These are phyloP conservation scores for Mallateleia sp. DNA, from an alignment of 2,888 invertebrate species.

Conservation along the genomic window DNA sequence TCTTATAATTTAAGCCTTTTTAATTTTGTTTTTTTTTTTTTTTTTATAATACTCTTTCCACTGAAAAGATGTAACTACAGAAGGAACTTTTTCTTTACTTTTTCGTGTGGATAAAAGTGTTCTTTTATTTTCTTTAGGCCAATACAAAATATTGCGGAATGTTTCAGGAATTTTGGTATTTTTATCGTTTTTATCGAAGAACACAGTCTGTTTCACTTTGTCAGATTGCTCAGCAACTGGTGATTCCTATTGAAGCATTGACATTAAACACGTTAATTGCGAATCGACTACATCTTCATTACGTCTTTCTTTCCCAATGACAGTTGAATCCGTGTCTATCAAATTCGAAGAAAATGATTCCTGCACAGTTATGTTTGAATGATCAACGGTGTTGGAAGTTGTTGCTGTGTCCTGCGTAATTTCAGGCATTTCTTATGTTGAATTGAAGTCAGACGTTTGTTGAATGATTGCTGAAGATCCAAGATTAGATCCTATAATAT, in stretches of 20 bases:
- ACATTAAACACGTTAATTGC: not conserved
- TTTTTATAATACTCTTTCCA: too few relatives aligned
- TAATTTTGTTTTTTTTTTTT: too few relatives aligned
- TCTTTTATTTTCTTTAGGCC: conserved; percentile 24
- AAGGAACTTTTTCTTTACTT: conserved; percentile 23
- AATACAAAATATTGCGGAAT: conserved; percentile 13
- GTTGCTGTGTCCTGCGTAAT: conserved; percentile 6
- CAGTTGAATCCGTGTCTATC: not conserved
- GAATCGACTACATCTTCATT: conserved; percentile 1
- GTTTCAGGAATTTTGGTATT: conserved; percentile 7
- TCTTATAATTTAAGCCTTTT: too few relatives aligned
- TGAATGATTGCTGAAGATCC: conserved; percentile 21
- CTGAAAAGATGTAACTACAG: too few relatives aligned
- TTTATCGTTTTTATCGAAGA: not conserved
- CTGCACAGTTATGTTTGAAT: not conserved
- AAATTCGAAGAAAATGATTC: not conserved
- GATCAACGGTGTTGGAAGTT: not conserved
- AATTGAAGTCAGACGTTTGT: conserved; percentile 1
- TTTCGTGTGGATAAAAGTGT: not conserved
- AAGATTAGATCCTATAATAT: conserved; percentile 22
- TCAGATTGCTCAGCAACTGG: not conserved
- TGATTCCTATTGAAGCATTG: conserved; percentile 1
- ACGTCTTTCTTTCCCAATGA: too few relatives aligned
- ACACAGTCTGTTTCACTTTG: not conserved
- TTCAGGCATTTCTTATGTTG: too few relatives aligned